A percentile compares a stretch with the other conserved stretches of the same genome.
These are phyloP conservation scores for Pyrrhia umbra DNA, from an alignment of 2,888 invertebrate genomes.

Conservation along the genomic window DNA sequence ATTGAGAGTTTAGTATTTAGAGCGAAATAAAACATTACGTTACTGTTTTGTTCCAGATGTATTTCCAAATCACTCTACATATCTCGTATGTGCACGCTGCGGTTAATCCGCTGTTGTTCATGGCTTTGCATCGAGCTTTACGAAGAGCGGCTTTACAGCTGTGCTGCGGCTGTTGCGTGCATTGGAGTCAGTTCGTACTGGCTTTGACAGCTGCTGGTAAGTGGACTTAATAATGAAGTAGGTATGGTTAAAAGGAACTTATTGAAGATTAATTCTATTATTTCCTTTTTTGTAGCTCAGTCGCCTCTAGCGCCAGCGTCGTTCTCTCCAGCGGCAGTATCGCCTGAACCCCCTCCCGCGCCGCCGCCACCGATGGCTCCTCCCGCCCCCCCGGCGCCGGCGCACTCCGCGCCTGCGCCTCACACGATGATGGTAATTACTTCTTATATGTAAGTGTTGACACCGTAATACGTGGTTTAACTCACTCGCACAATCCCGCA, in stretches of 20 bases:
- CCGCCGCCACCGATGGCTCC: constrained; percentile 88
- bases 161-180: constrained; percentile 94
- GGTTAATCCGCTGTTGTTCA: constrained; percentile 95
- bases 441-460: constrained; percentile 90
- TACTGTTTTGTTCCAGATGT: constrained; percentile 74
- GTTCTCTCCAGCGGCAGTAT: constrained; percentile 89
- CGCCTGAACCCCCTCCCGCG: constrained; percentile 91
- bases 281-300: constrained; percentile 75
- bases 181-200: constrained; percentile 91
- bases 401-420: constrained; percentile 84
- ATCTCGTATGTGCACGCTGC: constrained; percentile 97
- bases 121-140: constrained; percentile 94
- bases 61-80: constrained; percentile 94
- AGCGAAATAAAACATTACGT: no score
- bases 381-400: constrained; percentile 78
- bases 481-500: constrained; percentile 87
- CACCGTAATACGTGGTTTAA: constrained; percentile 89
- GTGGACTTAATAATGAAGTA: constrained; percentile 14
- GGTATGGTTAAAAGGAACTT: neutral
- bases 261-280: neutral
- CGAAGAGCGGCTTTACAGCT: constrained; percentile 93
- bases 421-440: constrained; percentile 91
- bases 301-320: constrained; percentile 91
- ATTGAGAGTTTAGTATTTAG: no score
- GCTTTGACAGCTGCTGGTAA: constrained; percentile 88